Percentiles rank a stretch among this genome's conserved stretches.
Conservation (phyloP, 2,888 invertebrate species). For the Agrypnus murinus region DNA sequence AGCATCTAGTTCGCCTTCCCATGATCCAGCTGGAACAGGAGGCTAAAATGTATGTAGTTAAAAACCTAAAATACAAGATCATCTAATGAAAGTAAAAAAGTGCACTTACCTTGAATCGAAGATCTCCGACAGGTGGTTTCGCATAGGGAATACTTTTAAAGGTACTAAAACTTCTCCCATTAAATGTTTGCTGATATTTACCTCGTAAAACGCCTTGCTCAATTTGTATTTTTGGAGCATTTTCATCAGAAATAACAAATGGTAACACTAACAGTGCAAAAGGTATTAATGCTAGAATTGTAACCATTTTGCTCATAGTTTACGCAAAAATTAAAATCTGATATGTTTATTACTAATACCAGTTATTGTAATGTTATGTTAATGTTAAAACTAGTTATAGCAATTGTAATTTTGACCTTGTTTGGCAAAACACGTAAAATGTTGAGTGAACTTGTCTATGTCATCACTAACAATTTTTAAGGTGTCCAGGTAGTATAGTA, state of each 20-base stretch:
- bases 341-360: too few species aligned
- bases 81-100: slow-evolving; percentile 17
- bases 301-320: too few species aligned
- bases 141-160: slow-evolving; percentile 81
- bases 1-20: slow-evolving; percentile 79
- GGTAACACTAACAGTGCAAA: too few species aligned
- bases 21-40: slow-evolving; percentile 77
- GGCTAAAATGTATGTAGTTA: slow-evolving; percentile 67
- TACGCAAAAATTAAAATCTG: too few species aligned
- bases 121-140: slow-evolving; percentile 75
- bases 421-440: too few species aligned
- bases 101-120: slow-evolving; percentile 77
- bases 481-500: too few species aligned
- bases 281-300: too few species aligned
- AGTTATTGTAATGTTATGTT: too few species aligned
- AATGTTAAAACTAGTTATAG: too few species aligned
- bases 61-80: background rate
- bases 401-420: too few species aligned
- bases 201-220: slow-evolving; percentile 33
- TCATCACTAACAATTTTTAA: too few species aligned
- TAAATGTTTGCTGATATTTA: slow-evolving; percentile 71
- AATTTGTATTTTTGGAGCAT: slow-evolving; percentile 3
- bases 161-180: slow-evolving; percentile 75
- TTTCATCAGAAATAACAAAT: background rate
- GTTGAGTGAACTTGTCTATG: too few species aligned